phyloP scores from a whole-genome alignment of 2,797 vertebrate species.

The Diglossa cyanea region DNA sequence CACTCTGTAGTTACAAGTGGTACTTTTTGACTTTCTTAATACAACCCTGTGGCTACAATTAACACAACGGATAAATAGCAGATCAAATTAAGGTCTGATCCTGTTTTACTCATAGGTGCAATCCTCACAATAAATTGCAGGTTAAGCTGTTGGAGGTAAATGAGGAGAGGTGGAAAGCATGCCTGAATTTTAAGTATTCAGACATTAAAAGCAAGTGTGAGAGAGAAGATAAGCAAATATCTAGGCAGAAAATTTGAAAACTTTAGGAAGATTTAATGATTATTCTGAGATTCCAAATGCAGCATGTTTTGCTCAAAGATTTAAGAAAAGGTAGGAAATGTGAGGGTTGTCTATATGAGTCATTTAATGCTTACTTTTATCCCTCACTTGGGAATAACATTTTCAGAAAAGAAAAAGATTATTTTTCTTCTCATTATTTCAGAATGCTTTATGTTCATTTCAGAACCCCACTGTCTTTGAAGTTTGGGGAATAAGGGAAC shows the following conservation, averaged over 20 bases:
- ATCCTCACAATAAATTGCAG: conserved; percentile 44
- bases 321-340: not conserved
- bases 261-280: not conserved
- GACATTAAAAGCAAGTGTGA: not conserved
- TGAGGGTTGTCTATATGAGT: not conserved
- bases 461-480: not conserved
- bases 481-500: not conserved
- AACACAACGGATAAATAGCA: conserved; percentile 62
- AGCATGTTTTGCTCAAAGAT: not conserved
- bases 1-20: conserved; percentile 65
- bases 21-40: conserved; percentile 69
- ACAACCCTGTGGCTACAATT: conserved; percentile 70
- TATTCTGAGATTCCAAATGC: not conserved
- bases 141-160: conserved; percentile 49
- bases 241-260: not conserved
- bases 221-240: not conserved
- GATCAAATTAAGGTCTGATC: conserved; percentile 66
- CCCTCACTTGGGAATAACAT: not conserved
- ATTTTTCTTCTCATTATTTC: conserved; percentile 39
- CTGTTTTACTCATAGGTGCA: conserved; percentile 27
- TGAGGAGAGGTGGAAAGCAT: conserved; percentile 25
- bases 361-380: not conserved
- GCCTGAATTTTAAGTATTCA: conserved; percentile 36
- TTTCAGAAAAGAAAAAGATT: not conserved
- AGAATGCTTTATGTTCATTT: not conserved